Evolutionary conservation across 1,140 invertebrate species (phyloP), one percentile per base, ranked within the genome.

Genomic region (Heliconius nattereri): DNA sequence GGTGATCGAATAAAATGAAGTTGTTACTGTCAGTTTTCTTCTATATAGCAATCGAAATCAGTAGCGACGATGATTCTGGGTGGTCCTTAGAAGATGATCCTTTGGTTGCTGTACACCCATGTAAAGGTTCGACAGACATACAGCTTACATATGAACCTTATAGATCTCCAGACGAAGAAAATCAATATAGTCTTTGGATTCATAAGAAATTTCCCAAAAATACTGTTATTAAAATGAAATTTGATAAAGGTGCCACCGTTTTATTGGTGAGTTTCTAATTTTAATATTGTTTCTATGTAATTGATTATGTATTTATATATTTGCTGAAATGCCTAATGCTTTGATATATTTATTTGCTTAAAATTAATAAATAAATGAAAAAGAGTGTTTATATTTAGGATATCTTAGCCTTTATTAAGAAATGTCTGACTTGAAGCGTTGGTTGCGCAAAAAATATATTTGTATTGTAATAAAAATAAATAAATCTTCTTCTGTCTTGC

Each of bases 101-200:
- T 2, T 40, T 91, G 13, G 20, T 85, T 6, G 66, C 79, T 9
- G 83, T 81, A 2, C 37, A 78, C 9, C 88, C 88, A 9, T 91
- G 90, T 74, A 82, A 84, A 26, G 86, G 85, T 13, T 83, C 85
- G 1, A 40, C 74, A 6, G 77, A 86, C 13, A 82, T 91, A 1
- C 35, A 32, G 7, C 8, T 85, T 6, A 72, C 75, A 0, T 91
- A 80, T 73, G 88, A 89, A 76, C 71, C 83, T 9, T 84, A 82
- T 0, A 37, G 75, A 23, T 76, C 89, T 9, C 87, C 88, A 23
- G 87, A 81, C 20, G 85, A 89, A 66, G 85, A 89, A 70, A 89
- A 89, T 37, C 75, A 88, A 45, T 90, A 66, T 29, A 66, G 29
- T 16, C 11, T 66, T 13, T 66, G 26, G 9, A 66, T 90, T 23